Conservation (phyloP, 64 coral and sea anemone species). For the Montipora efflorescens region DNA sequence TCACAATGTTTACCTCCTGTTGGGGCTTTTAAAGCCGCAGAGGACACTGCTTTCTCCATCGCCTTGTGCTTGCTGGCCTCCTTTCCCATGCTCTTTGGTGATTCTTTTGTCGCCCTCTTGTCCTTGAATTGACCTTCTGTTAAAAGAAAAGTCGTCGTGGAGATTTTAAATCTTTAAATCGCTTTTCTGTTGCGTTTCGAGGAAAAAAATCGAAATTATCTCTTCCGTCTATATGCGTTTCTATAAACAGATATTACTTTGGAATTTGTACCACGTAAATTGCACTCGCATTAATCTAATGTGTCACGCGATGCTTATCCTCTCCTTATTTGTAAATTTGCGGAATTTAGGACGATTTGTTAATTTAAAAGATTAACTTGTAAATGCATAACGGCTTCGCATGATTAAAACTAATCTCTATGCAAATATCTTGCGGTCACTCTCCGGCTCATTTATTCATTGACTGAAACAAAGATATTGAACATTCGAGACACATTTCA, state of each 20-base stretch:
- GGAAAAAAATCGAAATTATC: not conserved
- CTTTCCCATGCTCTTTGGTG: conserved; percentile 29
- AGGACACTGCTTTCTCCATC: not conserved
- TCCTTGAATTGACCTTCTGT: conserved; percentile 6
- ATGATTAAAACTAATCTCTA: conserved; percentile 33
- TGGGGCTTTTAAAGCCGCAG: conserved; percentile 22
- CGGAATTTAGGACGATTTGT: not conserved
- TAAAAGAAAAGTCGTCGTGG: not conserved
- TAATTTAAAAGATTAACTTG: not conserved
- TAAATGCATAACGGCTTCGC: conserved; percentile 1
- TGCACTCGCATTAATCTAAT: not conserved
- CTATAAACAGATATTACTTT: not conserved
- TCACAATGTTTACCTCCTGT: conserved; percentile 24
- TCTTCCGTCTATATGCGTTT: not conserved
- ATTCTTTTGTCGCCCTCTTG: not conserved
- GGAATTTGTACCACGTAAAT: conserved; percentile 1
- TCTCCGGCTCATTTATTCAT: not conserved
- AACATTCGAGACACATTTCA: not conserved
- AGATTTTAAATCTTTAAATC: not conserved
- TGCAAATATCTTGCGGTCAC: conserved; percentile 13
- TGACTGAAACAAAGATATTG: conserved; percentile 6
- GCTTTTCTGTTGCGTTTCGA: not conserved
- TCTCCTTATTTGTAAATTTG: conserved; percentile 19
- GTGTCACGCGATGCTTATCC: conserved; percentile 48
- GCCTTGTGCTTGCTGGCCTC: conserved; percentile 44